Evolutionary conservation across 37 sponge, comb jelly and placozoan species (phyloP), one percentile per base, ranked within the genome.

Genomic region (Haliclona indistincta): DNA sequence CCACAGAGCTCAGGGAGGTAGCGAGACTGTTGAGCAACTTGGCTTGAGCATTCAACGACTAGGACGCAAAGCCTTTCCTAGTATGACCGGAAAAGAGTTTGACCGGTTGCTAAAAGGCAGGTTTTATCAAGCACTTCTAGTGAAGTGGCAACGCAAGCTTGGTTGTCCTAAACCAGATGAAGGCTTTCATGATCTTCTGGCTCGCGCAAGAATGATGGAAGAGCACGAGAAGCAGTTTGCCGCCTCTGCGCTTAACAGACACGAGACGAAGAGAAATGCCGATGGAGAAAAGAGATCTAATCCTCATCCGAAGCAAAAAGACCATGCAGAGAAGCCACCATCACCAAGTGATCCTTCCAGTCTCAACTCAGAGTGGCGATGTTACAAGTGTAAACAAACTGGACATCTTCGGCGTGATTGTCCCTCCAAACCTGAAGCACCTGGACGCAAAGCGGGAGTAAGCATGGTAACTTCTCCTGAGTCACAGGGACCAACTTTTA

Each of bases 371-470:
- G 69, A 41, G 23, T 26, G 69, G 3, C 69, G 72, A 4, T 71
- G 72, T 37, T 54, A 33, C 38, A 36, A 25, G 32, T 71, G 72
- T 39, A 51, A 54, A 26, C 56, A 53, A 7, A 38, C 39, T 54
- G 72, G 72, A 10, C 72, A 71, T 56, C 36, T 71, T 10, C 72
- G 38, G 7, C 55, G 72, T 20, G 38, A 71, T 53, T 71, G 72
- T 44, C 72, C 72, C 3, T 4, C 22, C 19, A 41, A 44, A 36
- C 22, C 32, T 5, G 72, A 71, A 30, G 72, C 72, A 15, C 72
- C 72, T 32, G 72, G 72, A 10, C 20, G 72, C 7, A 43, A 47
- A 6, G 7, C 6, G 66, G n/a, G n/a, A n/a, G n/a, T n/a, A n/a
- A 8, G 6, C 69, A 4, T 5, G 49, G 6, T n/a, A n/a, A n/a